These are phyloP conservation scores for Petrocephalus zakoni DNA, from an alignment of 2,113 vertebrate genomes.

Conservation along the genomic window DNA sequence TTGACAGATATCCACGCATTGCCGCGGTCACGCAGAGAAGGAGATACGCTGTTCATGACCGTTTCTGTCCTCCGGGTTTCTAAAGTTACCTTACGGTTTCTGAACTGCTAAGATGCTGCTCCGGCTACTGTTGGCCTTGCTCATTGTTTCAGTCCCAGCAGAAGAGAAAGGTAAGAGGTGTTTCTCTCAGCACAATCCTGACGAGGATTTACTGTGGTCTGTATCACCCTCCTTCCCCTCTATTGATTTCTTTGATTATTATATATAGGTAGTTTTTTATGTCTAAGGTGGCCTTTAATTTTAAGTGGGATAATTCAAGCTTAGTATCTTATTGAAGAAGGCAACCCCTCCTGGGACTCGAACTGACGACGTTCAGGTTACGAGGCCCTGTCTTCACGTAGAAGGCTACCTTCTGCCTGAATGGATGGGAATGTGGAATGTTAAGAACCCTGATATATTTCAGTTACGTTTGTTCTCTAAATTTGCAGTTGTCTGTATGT, in stretches of 20 bases:
- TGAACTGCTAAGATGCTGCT: constrained; percentile 36
- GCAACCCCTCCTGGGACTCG: neutral
- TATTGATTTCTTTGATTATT: neutral
- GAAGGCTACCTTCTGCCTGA: neutral
- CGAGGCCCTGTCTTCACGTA: neutral
- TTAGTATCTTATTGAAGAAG: neutral
- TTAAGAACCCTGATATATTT: neutral
- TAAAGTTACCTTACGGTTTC: neutral
- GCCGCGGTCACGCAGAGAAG: neutral
- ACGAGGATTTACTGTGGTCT: too few relatives aligned
- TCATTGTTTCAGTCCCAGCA: constrained; percentile 37
- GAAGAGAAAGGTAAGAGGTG: constrained; percentile 47
- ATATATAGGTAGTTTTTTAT: neutral
- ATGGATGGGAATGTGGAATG: neutral
- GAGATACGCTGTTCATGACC: neutral
- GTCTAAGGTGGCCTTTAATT: neutral
- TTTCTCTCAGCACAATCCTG: neutral
- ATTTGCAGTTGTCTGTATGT: neutral
- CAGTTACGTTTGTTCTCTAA: neutral
- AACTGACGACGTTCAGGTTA: neutral
- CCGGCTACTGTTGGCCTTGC: constrained; percentile 36
- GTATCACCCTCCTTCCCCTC: neutral
- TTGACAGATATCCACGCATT: neutral
- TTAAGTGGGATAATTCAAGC: neutral
- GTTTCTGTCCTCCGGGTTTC: constrained; percentile 1